Base-by-base conservation (phyloP, 2,797 vertebrate species). In the Macrochelys suwanniensis region DNA sequence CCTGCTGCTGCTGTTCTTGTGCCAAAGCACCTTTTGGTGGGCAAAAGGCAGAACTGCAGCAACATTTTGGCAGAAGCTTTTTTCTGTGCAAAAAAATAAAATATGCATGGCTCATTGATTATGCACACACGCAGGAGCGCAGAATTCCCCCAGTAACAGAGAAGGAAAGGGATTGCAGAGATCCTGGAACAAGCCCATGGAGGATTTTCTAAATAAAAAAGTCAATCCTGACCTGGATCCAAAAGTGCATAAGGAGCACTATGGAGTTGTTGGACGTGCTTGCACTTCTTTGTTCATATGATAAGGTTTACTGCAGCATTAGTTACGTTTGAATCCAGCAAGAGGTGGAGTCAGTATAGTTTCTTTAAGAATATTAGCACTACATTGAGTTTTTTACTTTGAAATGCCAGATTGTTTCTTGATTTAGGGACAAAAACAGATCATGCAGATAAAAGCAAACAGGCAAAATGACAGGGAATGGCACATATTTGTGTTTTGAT, bases 401-500 rank as follows among this genome's bases (percentile, higher is more conserved):
- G 28, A 74, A 79, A 49, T 51, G 12, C n/a, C 71, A 68, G 53
- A 78, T 87, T 33, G 21, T 84, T 56, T 85, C 77, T 37, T 51
- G 82, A 80, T 93, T 86, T 59, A 82, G 65, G 74, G 45, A 71
- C 84, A 68, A 83, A 92, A 49, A 76, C 54, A 81, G 37, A 23
- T 33, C 51, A 26, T n/a, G 54, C 7, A 15, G 45, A 42, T 42
- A 47, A 33, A 77, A 47, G 42, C 5, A 59, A 90, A 81, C 11
- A 42, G 76, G 79, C 37, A 85, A 90, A 37, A 54, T 59, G 88
- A 74, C n/a, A 59, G 74, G 71, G 83, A 56, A 91, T 84, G 68
- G 80, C 89, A 89, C 77, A 61, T 53, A 82, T 76, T 68, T 21
- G 50, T 78, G 79, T 88, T 84, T 88, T 76, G 74, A 92, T 92